Base-by-base conservation (phyloP, 2,888 invertebrate genomes). In the Apotomis betuletana region DNA sequence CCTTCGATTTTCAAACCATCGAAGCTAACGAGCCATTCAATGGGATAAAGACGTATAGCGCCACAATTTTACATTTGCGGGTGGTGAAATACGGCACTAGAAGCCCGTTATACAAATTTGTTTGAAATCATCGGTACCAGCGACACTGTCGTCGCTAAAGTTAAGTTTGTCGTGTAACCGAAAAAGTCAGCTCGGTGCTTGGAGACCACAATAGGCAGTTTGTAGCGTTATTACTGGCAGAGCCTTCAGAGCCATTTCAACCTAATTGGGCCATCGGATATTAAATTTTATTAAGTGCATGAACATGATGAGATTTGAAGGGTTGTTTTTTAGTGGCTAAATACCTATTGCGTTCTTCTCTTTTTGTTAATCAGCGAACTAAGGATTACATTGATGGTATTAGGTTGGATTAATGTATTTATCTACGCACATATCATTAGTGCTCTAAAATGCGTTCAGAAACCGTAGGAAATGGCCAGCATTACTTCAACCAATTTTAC, bases 21-120 rank as follows among this genome's bases (percentile, higher is more conserved):
- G 74, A 76, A 76, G 80, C 84, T 88, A 90, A 91, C 88, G 90
- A 90, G 85, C 90, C 81, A 91, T 91, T 91, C 86, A 89, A 83
- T 83, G 81, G 82, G 87, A 91, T 91, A 88, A 90, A 91, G 90
- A 86, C 89, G 90, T 90, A 85, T 79, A 83, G 83, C 88, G 90
- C 90, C 89, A 90, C 83, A 61, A 67, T 44, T 27, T 67, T 71
- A 71, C 13, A 2, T 44, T 51, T 61, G 44, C 67, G 3, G 15
- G n/a, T 44, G 61, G 51, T 3, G 9, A 62, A 62, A 57, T 15
- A n/a, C 10, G 15, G 55, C 51, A 71, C 67, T 58, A 36, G 44
- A 9, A 27, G 13, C 27, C 0, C 41, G 12, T 46, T 10, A 12
- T 12, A 61, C 27, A 10, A 15, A 2, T 13, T 62, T 6, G 6